A percentile compares a stretch with the other conserved stretches of the same genome.
Evolutionary conservation across 1,140 invertebrate genomes (phyloP).

Genomic region (Amyelois transitella): DNA sequence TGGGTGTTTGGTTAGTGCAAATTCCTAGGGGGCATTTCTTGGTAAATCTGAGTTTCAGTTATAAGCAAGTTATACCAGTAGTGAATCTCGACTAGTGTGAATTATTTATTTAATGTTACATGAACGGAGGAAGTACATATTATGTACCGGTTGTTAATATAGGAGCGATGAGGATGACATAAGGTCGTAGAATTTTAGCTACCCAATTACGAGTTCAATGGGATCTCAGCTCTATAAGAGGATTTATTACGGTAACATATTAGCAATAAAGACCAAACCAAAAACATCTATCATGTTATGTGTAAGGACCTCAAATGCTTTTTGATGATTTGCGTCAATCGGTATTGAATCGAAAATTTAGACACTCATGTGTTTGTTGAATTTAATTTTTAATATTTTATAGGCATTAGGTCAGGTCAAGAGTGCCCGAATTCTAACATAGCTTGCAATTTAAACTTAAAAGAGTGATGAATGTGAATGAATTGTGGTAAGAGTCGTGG

Average conservation of each 20-base stretch:
- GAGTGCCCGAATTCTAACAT: no score
- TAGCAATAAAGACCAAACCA: background rate
- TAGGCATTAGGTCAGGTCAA: no score
- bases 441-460: no score
- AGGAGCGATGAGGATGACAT: conserved; percentile 18
- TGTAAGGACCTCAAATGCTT: background rate
- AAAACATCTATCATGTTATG: background rate
- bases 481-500: no score
- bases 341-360: no score
- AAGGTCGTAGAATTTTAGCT: conserved; percentile 5
- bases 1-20: no score
- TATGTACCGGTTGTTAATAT: conserved; percentile 20
- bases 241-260: conserved; percentile 1
- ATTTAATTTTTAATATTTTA: no score
- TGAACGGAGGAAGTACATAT: background rate
- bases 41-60: no score
- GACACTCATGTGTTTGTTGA: no score
- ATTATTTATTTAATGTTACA: background rate
- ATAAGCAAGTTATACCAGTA: no score
- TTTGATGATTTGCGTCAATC: background rate
- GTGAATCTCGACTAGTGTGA: background rate
- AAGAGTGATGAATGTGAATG: no score
- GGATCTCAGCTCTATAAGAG: background rate
- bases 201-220: conserved; percentile 8
- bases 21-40: no score